phyloP scores from a whole-genome alignment of 2,888 invertebrate species.

The Mythimna ferrago region DNA sequence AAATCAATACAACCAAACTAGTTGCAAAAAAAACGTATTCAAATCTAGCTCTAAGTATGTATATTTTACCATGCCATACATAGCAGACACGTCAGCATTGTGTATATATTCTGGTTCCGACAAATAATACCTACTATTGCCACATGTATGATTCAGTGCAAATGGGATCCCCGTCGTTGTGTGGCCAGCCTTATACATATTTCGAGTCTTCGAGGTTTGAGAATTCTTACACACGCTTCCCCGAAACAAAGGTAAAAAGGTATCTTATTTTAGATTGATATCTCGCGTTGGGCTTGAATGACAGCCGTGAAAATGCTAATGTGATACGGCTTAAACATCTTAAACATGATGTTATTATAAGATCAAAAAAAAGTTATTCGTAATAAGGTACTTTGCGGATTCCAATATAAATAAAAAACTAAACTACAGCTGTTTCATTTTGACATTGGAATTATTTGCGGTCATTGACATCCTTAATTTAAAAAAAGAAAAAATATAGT shows the following conservation, averaged over 20 bases:
- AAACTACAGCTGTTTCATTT: background rate
- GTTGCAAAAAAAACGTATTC: background rate
- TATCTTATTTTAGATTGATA: slow-evolving; percentile 71
- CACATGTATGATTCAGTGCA: slow-evolving; percentile 50
- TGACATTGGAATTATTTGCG: background rate
- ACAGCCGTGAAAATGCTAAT: slow-evolving; percentile 82
- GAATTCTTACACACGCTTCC: slow-evolving; percentile 42
- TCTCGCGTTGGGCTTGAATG: slow-evolving; percentile 71
- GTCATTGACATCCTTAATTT: background rate
- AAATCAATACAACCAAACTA: background rate
- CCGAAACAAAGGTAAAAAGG: slow-evolving; percentile 60
- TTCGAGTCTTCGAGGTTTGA: slow-evolving; percentile 52
- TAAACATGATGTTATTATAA: slow-evolving; percentile 50
- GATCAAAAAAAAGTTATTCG: slow-evolving; percentile 39
- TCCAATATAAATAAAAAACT: slow-evolving; percentile 8
- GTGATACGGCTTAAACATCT: slow-evolving; percentile 63
- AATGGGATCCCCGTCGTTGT: slow-evolving; percentile 29
- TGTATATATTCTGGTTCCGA: slow-evolving; percentile 6
- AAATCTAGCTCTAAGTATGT: slow-evolving; percentile 13
- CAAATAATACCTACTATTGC: slow-evolving; percentile 27
- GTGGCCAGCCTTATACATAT: slow-evolving; percentile 52
- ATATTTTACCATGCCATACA: background rate
- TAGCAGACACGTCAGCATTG: background rate
- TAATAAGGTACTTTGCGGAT: slow-evolving; percentile 36
- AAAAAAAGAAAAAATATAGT: background rate